A percentile compares a stretch with the other conserved stretches of the same genome.
phyloP scores from a whole-genome alignment of 2,113 vertebrate species.

The Petroica traversi region DNA sequence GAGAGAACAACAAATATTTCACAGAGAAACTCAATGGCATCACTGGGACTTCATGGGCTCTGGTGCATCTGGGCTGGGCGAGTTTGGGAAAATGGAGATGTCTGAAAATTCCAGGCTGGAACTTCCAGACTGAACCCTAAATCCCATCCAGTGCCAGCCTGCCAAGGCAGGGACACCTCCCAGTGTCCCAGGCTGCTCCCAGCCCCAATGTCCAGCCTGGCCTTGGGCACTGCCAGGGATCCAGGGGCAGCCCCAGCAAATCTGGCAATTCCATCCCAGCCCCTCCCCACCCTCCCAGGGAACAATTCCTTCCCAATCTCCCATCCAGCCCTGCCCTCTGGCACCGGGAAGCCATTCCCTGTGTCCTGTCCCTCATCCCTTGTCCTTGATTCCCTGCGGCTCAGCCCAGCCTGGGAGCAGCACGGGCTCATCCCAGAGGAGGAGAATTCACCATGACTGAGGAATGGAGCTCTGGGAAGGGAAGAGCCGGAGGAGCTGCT shows the following conservation, averaged over 20 bases:
- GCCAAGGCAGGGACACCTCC: not conserved
- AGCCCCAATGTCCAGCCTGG: not conserved
- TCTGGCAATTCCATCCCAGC: not conserved
- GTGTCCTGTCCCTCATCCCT: fast-evolving
- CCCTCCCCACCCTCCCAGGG: not conserved
- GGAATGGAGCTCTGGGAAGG: too few relatives aligned
- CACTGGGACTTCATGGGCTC: not conserved
- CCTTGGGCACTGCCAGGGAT: not conserved
- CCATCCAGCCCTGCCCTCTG: not conserved
- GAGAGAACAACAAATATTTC: not conserved
- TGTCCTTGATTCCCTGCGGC: not conserved
- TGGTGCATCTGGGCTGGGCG: not conserved
- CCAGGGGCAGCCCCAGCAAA: not conserved
- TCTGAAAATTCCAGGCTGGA: not conserved
- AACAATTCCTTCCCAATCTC: not conserved
- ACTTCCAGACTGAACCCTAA: not conserved
- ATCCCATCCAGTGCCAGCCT: too few relatives aligned
- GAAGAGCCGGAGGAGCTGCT: not conserved
- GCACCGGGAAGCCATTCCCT: not conserved
- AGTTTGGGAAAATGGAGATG: not conserved
- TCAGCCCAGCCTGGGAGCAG: not conserved
- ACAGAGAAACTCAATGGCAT: not conserved
- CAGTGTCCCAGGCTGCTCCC: not conserved
- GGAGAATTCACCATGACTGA: too few relatives aligned
- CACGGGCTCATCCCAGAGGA: not conserved